phyloP scores from a whole-genome alignment of 2,888 invertebrate species.

The Clivina fossor region DNA sequence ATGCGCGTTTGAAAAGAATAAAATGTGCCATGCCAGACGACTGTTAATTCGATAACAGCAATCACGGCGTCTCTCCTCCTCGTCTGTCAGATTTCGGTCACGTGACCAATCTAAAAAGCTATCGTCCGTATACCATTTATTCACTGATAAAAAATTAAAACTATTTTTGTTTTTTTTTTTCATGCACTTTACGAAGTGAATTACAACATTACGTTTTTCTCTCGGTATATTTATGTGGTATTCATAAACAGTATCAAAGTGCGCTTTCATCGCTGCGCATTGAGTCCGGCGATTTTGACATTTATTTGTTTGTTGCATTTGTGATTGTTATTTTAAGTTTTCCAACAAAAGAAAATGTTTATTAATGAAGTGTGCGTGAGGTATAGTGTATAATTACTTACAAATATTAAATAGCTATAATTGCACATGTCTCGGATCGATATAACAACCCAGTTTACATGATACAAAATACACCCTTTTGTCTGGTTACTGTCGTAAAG shows the following conservation, averaged over 20 bases:
- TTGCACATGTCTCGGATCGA: conserved; percentile 28
- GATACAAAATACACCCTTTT: conserved; percentile 29
- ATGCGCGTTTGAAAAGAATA: too few species aligned
- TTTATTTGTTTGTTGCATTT: conserved; percentile 22
- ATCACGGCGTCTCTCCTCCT: conserved; percentile 25
- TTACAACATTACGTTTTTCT: conserved; percentile 18
- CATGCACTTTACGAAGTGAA: conserved; percentile 22
- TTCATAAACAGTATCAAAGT: conserved; percentile 31
- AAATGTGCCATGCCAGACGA: too few species aligned
- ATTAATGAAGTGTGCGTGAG: conserved; percentile 7
- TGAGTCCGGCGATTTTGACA: conserved; percentile 28
- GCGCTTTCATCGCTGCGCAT: conserved; percentile 28
- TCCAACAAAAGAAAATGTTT: conserved; percentile 21
- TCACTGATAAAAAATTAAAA: conserved; percentile 20
- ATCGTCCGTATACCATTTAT: conserved; percentile 21
- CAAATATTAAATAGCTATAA: conserved; percentile 7
- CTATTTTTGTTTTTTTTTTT: conserved; percentile 20
- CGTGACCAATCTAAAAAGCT: conserved; percentile 30
- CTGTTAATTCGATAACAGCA: conserved; percentile 10
- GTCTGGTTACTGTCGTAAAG: too few species aligned
- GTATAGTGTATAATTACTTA: conserved; percentile 9
- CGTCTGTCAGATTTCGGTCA: conserved; percentile 33
- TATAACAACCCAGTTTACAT: conserved; percentile 27
- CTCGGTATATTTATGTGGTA: conserved; percentile 16
- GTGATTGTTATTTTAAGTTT: conserved; percentile 18